These are phyloP conservation scores for Rhinoptilus africanus DNA, from an alignment of 2,113 vertebrate species.

Conservation along the genomic window DNA sequence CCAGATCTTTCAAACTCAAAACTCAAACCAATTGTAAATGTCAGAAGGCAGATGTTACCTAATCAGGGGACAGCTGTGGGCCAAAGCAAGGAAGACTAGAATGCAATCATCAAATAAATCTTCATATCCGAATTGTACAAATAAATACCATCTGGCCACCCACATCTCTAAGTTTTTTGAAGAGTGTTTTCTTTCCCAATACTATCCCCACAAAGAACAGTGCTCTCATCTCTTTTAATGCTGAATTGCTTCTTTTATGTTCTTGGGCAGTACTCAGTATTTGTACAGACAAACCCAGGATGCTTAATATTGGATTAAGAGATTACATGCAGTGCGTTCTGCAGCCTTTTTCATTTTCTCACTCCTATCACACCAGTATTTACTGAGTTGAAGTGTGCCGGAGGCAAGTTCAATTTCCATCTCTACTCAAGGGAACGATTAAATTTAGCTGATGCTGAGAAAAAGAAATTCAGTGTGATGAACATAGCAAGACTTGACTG, in stretches of 20 bases:
- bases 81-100: not conserved
- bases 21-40: not conserved
- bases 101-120: not conserved
- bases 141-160: not conserved
- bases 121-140: not conserved
- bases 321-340: not conserved
- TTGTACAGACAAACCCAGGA: not conserved
- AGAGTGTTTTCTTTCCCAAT: not conserved
- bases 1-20: not conserved
- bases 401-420: slow-evolving; percentile 35
- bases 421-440: not conserved
- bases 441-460: not conserved
- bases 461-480: not conserved
- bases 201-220: not conserved
- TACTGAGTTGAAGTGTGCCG: not conserved
- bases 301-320: slow-evolving; percentile 30
- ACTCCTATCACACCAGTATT: not conserved
- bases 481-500: not conserved
- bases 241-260: not conserved
- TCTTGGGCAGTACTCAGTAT: not conserved
- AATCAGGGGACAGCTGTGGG: not conserved
- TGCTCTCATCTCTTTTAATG: not conserved
- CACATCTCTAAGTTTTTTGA: not conserved
- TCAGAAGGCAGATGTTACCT: not conserved
- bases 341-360: slow-evolving; percentile 21